Conservation (phyloP, 2,888 invertebrate genomes). For the Neria commutata region DNA sequence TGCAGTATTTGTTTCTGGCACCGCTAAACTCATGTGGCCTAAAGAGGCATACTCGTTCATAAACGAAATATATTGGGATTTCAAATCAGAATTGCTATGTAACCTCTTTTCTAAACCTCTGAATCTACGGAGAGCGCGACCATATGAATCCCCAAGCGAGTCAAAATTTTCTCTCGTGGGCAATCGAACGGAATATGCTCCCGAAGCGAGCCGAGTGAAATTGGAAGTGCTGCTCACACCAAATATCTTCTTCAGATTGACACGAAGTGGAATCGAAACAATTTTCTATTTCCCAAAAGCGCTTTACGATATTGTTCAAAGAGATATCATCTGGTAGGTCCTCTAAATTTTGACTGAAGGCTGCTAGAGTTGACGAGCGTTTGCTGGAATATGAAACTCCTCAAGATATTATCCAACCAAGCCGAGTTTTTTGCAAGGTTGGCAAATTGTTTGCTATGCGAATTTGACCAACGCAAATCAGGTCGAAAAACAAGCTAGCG, state of each 20-base stretch:
- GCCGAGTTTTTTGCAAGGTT: conserved; percentile 25
- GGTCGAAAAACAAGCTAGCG: conserved; percentile 19
- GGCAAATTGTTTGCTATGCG: conserved; percentile 16
- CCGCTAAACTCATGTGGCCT: neutral
- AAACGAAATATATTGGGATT: neutral
- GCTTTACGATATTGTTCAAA: neutral
- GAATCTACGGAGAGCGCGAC: neutral
- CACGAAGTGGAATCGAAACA: neutral
- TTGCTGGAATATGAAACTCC: neutral
- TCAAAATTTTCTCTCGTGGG: conserved; percentile 11
- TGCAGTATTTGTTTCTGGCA: neutral
- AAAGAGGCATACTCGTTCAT: neutral
- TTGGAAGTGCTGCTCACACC: conserved; percentile 25
- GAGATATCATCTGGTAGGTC: neutral
- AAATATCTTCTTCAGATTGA: neutral
- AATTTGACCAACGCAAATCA: conserved; percentile 18
- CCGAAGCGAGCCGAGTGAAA: conserved; percentile 6
- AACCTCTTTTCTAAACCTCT: neutral
- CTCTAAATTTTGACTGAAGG: neutral
- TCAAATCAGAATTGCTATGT: neutral
- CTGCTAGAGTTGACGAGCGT: neutral
- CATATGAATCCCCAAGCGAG: conserved; percentile 18
- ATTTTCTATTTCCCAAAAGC: conserved; percentile 12
- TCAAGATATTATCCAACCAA: conserved; percentile 31
- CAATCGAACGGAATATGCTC: conserved; percentile 18